phyloP scores from a whole-genome alignment of 2,888 invertebrate species.

The Eustalomyia histrio region DNA sequence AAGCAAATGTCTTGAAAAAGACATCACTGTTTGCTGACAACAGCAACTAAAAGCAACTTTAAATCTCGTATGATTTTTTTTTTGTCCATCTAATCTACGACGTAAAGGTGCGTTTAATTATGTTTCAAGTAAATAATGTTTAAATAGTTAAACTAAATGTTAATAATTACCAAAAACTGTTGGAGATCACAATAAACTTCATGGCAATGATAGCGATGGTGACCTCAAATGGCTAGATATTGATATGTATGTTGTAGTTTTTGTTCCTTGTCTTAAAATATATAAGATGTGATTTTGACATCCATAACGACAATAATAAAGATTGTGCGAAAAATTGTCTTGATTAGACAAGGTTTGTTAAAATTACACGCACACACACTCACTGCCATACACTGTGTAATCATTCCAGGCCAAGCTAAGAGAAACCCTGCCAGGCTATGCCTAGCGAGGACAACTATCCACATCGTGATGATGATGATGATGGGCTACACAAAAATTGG shows the following conservation, averaged over 20 bases:
- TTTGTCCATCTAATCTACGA: not conserved
- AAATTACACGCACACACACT: conserved; percentile 45
- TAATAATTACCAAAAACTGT: conserved; percentile 57
- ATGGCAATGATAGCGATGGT: conserved; percentile 38
- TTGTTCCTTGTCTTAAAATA: conserved; percentile 13
- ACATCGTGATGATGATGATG: conserved; percentile 39
- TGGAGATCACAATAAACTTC: conserved; percentile 52
- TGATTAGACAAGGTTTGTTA: conserved; percentile 61
- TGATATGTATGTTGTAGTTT: not conserved
- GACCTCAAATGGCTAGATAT: conserved; percentile 47
- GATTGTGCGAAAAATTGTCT: conserved; percentile 62
- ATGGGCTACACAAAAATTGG: conserved; percentile 49
- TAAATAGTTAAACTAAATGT: conserved; percentile 55
- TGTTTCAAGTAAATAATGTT: conserved; percentile 55
- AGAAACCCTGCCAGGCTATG: conserved; percentile 22
- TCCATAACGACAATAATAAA: conserved; percentile 56
- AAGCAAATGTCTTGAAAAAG: conserved; percentile 24
- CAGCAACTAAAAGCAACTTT: not conserved
- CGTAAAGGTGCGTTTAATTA: conserved; percentile 54
- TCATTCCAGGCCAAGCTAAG: conserved; percentile 8
- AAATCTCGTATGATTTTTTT: not conserved
- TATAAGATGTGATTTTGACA: conserved; percentile 33
- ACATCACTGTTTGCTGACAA: conserved; percentile 43
- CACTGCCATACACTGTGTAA: not conserved
- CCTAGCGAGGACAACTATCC: conserved; percentile 16